phyloP scores from a whole-genome alignment of 2,113 vertebrate genomes.

The Paratilapia polleni region DNA sequence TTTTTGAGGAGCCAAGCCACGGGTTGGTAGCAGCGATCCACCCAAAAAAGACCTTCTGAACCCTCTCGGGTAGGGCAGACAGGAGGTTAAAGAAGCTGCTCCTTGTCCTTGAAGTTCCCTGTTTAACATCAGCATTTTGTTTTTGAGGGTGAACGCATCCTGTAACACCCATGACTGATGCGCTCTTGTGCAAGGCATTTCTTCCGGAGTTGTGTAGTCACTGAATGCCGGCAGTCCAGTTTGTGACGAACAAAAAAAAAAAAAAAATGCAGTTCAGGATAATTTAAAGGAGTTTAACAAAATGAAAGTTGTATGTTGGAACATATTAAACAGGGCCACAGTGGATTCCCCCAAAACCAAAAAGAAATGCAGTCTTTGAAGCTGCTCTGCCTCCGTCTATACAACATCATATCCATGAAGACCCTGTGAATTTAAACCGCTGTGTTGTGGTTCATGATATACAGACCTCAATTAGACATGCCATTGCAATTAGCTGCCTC shows the following conservation, averaged over 20 bases:
- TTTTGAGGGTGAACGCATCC: neutral
- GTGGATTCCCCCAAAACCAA: neutral
- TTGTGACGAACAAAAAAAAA: neutral
- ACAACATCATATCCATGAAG: conserved; percentile 27
- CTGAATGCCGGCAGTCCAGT: neutral
- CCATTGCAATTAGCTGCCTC: conserved; percentile 36
- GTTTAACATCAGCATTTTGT: neutral
- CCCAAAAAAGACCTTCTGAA: conserved; percentile 17
- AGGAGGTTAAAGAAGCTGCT: conserved; percentile 3
- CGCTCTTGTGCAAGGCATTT: neutral
- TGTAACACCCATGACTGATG: neutral
- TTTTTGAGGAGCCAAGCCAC: conserved; percentile 37
- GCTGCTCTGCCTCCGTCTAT: conserved; percentile 13
- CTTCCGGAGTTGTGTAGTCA: neutral
- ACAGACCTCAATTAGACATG: conserved; percentile 41
- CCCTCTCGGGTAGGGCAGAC: neutral
- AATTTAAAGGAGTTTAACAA: conserved; percentile 30
- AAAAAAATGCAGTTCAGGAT: conserved; percentile 30
- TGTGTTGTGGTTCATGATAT: conserved; percentile 50
- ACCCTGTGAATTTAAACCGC: conserved; percentile 17
- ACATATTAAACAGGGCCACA: conserved; percentile 23
- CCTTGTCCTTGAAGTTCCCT: neutral
- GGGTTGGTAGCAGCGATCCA: conserved; percentile 4
- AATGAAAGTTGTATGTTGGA: conserved; percentile 39
- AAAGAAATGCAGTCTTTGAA: conserved; percentile 30